Evolutionary conservation across 2,797 vertebrate genomes (phyloP).

Genomic region (Anniella stebbinsi): DNA sequence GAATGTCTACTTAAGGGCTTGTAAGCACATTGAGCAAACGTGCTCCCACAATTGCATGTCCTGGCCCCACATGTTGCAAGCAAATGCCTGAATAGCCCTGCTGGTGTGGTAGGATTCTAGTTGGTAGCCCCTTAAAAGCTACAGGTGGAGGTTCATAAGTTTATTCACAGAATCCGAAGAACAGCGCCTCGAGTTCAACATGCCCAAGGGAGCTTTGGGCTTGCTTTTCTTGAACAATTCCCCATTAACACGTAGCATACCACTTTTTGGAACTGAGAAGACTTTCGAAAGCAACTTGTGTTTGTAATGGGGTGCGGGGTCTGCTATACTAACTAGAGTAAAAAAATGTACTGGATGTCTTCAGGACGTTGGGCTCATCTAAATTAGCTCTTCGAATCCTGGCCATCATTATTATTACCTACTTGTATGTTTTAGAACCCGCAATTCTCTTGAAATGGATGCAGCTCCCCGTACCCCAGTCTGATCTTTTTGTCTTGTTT

Average conservation of each 20-base stretch:
- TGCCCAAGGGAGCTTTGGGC: neutral
- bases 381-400: neutral
- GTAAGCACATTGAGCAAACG: no score
- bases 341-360: neutral
- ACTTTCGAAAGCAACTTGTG: neutral
- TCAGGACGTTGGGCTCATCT: no score
- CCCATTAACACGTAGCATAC: neutral
- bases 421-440: neutral
- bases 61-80: no score
- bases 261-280: neutral
- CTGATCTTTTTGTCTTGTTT: rapidly evolving
- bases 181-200: neutral
- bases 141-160: neutral
- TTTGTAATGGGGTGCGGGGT: neutral
- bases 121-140: no score
- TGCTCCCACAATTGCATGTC: no score
- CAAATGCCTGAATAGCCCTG: no score
- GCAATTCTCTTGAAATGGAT: neutral
- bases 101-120: neutral
- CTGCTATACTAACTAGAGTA: neutral
- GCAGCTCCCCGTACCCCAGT: neutral
- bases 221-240: neutral
- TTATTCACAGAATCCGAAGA: neutral
- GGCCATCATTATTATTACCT: neutral
- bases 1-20: no score